Conservation (phyloP, 2,113 vertebrate species). For the Sapajus apella region DNA sequence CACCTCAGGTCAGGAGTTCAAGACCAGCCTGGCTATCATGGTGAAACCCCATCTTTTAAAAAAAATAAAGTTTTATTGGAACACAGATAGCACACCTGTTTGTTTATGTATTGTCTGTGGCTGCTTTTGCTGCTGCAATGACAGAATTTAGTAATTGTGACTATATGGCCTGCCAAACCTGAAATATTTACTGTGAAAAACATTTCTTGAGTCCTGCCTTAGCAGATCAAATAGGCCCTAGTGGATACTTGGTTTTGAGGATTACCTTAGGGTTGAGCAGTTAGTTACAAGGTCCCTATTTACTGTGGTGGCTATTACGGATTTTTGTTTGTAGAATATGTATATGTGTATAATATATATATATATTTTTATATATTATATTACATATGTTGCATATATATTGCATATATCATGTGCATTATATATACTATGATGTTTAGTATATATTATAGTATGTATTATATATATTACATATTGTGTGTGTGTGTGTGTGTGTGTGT, state of each 20-base stretch:
- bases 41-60: too few species aligned
- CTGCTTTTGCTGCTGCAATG: background rate
- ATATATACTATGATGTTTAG: background rate
- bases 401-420: background rate
- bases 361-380: background rate
- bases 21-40: too few species aligned
- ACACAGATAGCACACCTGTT: background rate
- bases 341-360: background rate
- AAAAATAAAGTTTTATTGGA: background rate
- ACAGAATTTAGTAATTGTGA: background rate
- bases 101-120: background rate
- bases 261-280: background rate
- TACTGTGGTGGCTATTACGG: background rate
- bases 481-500: background rate
- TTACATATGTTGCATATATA: background rate
- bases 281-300: background rate
- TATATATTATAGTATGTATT: too few species aligned
- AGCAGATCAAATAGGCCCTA: background rate
- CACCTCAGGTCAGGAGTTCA: too few species aligned
- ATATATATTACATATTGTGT: too few species aligned
- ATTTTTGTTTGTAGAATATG: constrained; percentile 14
- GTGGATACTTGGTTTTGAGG: background rate
- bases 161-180: background rate
- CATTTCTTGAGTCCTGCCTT: background rate
- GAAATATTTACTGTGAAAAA: background rate